Evolutionary conservation across 1,140 invertebrate genomes (phyloP).

Genomic region (Tetramorium parvispinum): DNA sequence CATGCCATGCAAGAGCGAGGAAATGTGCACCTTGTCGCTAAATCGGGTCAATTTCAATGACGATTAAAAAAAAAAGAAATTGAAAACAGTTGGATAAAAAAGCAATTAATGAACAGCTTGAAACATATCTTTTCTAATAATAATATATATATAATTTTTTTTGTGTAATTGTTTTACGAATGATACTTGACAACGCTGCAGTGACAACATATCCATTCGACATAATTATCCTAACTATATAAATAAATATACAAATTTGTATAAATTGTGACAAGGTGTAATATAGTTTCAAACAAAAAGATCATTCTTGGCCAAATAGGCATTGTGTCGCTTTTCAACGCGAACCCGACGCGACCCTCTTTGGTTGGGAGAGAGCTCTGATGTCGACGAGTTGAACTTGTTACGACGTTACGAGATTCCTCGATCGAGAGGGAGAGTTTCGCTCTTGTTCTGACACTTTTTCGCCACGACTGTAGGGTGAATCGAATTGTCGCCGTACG

Average conservation of each 20-base stretch:
- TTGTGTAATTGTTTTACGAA: not conserved
- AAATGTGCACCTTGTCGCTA: not conserved
- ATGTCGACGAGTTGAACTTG: conserved; percentile 54
- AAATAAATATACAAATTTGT: not conserved
- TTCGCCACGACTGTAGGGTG: conserved; percentile 65
- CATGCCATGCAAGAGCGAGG: conserved; percentile 12
- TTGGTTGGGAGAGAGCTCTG: not conserved
- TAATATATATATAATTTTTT: not conserved
- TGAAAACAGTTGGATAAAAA: not conserved
- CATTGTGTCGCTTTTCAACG: not conserved
- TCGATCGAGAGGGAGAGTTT: conserved; percentile 49
- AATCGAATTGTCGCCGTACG: conserved; percentile 72
- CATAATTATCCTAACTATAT: not conserved
- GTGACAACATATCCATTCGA: not conserved
- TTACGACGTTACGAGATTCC: conserved; percentile 67
- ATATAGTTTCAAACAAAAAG: not conserved
- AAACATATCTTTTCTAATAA: not conserved
- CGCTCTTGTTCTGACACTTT: conserved; percentile 58
- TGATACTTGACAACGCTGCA: not conserved
- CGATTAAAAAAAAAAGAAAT: not conserved
- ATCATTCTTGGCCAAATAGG: not conserved
- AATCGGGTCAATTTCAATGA: conserved; percentile 21
- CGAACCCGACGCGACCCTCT: conserved; percentile 31
- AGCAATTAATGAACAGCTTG: not conserved
- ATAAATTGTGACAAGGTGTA: not conserved